A percentile compares a stretch with the other conserved stretches of the same genome.
Conservation (phyloP, 2,888 invertebrate species). For the Chrysolina americana region DNA sequence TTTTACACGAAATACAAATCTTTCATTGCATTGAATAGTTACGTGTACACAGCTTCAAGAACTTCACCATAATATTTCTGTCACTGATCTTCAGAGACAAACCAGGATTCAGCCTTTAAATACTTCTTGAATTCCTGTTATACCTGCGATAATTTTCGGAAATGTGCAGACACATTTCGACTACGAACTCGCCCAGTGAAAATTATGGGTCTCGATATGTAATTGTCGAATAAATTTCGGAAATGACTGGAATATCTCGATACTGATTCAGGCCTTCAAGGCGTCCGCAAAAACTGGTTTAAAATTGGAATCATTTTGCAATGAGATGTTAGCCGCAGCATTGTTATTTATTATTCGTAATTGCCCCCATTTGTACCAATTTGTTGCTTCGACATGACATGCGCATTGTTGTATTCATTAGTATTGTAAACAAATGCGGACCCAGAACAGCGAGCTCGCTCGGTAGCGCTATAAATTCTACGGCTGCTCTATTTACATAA, state of each 20-base stretch:
- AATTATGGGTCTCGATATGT: background rate
- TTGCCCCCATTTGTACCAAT: slow-evolving; percentile 35
- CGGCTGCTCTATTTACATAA: slow-evolving; percentile 42
- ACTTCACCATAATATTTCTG: no score
- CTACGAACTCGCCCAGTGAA: background rate
- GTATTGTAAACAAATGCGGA: slow-evolving; percentile 41
- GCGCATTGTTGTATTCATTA: slow-evolving; percentile 43
- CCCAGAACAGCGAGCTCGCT: slow-evolving; percentile 14
- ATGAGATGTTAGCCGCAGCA: slow-evolving; percentile 18
- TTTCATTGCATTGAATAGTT: no score
- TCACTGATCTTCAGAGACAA: no score
- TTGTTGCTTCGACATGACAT: slow-evolving; percentile 33
- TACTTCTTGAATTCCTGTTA: background rate
- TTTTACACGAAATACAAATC: no score
- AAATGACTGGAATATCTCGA: background rate
- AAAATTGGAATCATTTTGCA: slow-evolving; percentile 23
- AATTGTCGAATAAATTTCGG: slow-evolving; percentile 10
- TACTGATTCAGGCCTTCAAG: background rate
- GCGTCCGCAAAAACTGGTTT: slow-evolving; percentile 15
- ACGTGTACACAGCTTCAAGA: no score
- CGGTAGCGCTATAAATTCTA: slow-evolving; percentile 38
- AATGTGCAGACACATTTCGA: background rate
- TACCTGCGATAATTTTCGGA: background rate
- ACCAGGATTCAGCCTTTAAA: no score
- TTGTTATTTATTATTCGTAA: slow-evolving; percentile 37